These are phyloP conservation scores for Lepidocolaptes lacrymiger DNA, from an alignment of 2,797 vertebrate species.

Conservation along the genomic window DNA sequence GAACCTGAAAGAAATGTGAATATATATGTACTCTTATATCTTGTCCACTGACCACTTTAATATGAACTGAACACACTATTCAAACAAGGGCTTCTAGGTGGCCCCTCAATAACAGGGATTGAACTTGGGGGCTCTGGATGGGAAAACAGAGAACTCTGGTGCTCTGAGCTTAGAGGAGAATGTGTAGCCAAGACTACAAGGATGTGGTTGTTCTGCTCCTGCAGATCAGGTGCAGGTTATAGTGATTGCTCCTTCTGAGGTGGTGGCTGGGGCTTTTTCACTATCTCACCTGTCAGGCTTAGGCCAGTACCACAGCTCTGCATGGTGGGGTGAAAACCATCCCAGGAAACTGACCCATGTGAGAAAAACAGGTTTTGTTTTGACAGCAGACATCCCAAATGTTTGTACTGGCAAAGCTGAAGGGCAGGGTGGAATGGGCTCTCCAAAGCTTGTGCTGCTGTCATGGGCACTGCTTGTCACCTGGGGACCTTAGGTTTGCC, in stretches of 20 bases:
- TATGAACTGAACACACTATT: background rate
- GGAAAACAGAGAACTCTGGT: background rate
- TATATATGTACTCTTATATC: background rate
- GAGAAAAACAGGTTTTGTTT: background rate
- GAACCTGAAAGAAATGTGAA: background rate
- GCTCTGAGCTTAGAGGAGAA: background rate
- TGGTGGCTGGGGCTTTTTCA: background rate
- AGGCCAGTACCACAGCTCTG: background rate
- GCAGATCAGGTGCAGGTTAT: background rate
- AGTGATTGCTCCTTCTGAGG: background rate
- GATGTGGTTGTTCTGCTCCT: background rate
- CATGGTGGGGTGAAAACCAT: background rate
- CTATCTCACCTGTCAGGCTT: background rate
- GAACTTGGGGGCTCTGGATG: background rate
- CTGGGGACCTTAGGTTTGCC: background rate
- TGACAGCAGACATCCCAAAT: background rate
- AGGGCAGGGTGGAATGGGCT: background rate
- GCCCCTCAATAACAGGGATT: background rate
- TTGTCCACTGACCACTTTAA: background rate
- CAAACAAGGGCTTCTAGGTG: background rate
- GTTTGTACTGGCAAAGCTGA: background rate
- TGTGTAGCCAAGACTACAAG: background rate
- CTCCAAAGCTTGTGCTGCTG: background rate
- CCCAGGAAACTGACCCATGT: background rate
- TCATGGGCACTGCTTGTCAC: accelerated